Conservation (phyloP, 2,888 invertebrate species). For the Drosophila quinaria region DNA sequence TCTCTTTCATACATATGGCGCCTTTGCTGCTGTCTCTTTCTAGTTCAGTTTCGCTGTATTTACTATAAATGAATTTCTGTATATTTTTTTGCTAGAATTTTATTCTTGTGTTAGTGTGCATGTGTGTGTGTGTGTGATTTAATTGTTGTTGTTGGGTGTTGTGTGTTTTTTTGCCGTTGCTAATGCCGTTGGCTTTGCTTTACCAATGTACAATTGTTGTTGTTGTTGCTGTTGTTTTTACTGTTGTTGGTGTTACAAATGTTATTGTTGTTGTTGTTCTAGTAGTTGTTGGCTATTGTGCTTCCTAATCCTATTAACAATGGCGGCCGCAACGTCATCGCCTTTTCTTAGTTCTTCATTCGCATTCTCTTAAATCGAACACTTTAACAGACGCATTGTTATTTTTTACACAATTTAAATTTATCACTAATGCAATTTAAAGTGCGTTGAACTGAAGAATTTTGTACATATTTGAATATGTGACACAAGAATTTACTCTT, state of each 20-base stretch:
- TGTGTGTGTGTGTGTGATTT: conserved; percentile 46
- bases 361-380: conserved; percentile 25
- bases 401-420: conserved; percentile 1
- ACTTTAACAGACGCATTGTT: conserved; percentile 9
- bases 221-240: conserved; percentile 25
- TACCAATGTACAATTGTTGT: conserved; percentile 36
- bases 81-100: conserved; percentile 30
- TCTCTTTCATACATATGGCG: conserved; percentile 5
- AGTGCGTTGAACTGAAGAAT: conserved; percentile 42
- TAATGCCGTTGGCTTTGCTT: conserved; percentile 70
- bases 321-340: conserved; percentile 66
- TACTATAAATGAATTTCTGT: conserved; percentile 68
- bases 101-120: conserved; percentile 21
- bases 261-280: conserved; percentile 35
- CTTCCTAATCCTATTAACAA: conserved; percentile 79
- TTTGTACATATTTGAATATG: no score
- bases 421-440: conserved; percentile 54
- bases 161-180: conserved; percentile 58
- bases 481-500: no score
- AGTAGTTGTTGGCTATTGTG: conserved; percentile 63
- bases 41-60: conserved; percentile 48
- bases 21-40: conserved; percentile 31
- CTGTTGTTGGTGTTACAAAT: conserved; percentile 18
- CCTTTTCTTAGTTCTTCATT: conserved; percentile 47
- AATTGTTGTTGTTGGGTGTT: conserved; percentile 59